phyloP scores from a whole-genome alignment of 2,888 invertebrate species.

The Lasius fuliginosus region DNA sequence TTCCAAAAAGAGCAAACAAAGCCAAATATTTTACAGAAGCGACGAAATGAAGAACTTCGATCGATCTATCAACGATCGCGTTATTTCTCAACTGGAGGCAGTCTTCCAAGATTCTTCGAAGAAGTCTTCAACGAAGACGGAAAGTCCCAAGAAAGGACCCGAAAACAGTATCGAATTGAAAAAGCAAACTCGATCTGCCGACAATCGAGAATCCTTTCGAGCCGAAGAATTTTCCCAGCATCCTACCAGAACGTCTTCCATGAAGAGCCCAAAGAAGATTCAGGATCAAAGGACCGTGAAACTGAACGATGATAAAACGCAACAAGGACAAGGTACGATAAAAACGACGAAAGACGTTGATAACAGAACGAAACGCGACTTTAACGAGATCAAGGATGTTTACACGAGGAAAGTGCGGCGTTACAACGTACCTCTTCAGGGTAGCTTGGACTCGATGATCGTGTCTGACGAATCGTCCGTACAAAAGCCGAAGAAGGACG shows the following conservation, averaged over 20 bases:
- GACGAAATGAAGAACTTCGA: slow-evolving; percentile 31
- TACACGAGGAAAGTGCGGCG: slow-evolving; percentile 57
- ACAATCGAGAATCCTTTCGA: slow-evolving; percentile 26
- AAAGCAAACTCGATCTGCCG: slow-evolving; percentile 7
- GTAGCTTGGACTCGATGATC: slow-evolving; percentile 73
- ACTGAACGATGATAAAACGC: slow-evolving; percentile 27
- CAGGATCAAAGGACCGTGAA: slow-evolving; percentile 19
- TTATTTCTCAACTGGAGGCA: slow-evolving; percentile 37
- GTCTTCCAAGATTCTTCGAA: slow-evolving; percentile 26
- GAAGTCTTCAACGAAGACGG: slow-evolving; percentile 4
- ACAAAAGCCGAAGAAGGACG: slow-evolving; percentile 65
- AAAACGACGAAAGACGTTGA: not conserved
- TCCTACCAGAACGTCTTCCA: slow-evolving; percentile 31
- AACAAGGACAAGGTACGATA: slow-evolving; percentile 15
- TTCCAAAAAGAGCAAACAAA: slow-evolving; percentile 4
- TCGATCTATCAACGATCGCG: slow-evolving; percentile 45
- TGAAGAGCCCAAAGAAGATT: slow-evolving; percentile 14
- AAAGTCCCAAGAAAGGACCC: not conserved
- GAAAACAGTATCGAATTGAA: slow-evolving; percentile 16
- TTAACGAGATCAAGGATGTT: slow-evolving; percentile 59
- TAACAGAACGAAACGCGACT: slow-evolving; percentile 31
- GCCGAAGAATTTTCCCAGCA: slow-evolving; percentile 14
- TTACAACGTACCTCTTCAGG: slow-evolving; percentile 65
- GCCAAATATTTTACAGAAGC: slow-evolving; percentile 21
- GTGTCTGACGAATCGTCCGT: slow-evolving; percentile 62